A percentile compares a stretch with the other conserved stretches of the same genome.
These are phyloP conservation scores for Caradrina clavipalpis DNA, from an alignment of 2,888 invertebrate genomes.

Conservation along the genomic window DNA sequence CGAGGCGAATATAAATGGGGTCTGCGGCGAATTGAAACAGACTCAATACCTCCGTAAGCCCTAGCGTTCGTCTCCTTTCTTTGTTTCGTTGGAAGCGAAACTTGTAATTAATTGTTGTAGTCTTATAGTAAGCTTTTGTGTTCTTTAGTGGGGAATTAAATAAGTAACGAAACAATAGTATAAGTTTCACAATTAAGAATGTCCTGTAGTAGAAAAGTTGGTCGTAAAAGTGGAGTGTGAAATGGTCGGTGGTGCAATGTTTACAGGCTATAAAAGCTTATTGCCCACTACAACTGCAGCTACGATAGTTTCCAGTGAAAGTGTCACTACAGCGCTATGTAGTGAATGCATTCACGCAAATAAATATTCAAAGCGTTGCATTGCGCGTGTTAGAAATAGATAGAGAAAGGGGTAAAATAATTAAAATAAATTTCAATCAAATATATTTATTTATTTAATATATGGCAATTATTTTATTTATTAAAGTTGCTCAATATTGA, in stretches of 20 bases:
- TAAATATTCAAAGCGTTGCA: conserved; percentile 42
- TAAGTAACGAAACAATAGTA: conserved; percentile 27
- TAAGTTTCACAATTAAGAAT: conserved; percentile 38
- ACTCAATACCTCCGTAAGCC: conserved; percentile 53
- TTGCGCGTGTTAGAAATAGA: too few relatives aligned
- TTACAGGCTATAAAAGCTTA: conserved; percentile 44
- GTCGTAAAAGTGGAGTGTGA: conserved; percentile 34
- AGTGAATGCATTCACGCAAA: conserved; percentile 16
- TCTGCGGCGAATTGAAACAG: conserved; percentile 49
- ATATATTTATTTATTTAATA: too few relatives aligned
- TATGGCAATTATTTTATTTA: too few relatives aligned
- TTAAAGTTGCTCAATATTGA: too few relatives aligned
- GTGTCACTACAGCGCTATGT: conserved; percentile 20
- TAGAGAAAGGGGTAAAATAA: too few relatives aligned
- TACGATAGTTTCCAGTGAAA: conserved; percentile 30
- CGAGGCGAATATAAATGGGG: conserved; percentile 55
- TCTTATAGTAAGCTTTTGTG: conserved; percentile 38
- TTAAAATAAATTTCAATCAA: too few relatives aligned
- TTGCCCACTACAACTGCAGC: conserved; percentile 40
- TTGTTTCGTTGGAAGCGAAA: conserved; percentile 36
- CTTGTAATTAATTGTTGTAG: conserved; percentile 51
- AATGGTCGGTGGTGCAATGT: conserved; percentile 38
- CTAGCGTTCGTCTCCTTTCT: conserved; percentile 51
- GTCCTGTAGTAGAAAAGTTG: too few relatives aligned
- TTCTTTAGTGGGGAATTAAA: conserved; percentile 51